Percentiles rank a stretch among this genome's conserved stretches.
These are phyloP conservation scores for Rachycentron canadum DNA, from an alignment of 2,797 vertebrate species.

Conservation along the genomic window DNA sequence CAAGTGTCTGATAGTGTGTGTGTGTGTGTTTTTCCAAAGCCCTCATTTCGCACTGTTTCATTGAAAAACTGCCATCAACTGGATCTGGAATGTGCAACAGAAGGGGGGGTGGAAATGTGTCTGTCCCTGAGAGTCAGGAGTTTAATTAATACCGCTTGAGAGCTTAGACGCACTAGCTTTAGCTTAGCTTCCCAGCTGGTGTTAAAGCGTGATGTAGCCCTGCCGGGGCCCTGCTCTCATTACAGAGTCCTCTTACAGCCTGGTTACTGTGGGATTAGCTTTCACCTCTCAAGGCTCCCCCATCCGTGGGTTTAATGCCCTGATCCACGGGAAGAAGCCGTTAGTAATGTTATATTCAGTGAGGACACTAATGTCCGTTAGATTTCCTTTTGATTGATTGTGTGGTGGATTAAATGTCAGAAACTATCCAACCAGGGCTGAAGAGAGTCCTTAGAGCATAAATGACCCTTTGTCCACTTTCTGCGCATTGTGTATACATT, in stretches of 20 bases:
- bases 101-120: background rate
- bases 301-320: background rate
- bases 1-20: no score
- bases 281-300: conserved; percentile 43
- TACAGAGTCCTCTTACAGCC: conserved; percentile 74
- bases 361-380: background rate
- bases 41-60: background rate
- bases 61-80: background rate
- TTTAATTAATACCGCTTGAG: background rate
- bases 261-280: conserved; percentile 52
- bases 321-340: background rate
- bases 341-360: background rate
- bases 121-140: background rate
- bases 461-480: background rate
- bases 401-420: background rate
- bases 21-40: background rate
- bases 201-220: conserved; percentile 26
- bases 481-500: background rate
- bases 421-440: background rate
- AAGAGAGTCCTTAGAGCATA: background rate
- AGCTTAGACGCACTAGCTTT: conserved; percentile 19
- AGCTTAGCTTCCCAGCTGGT: conserved; percentile 48
- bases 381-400: background rate
- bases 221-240: conserved; percentile 55
- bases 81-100: background rate